A percentile compares a stretch with the other conserved stretches of the same genome.
Conservation (phyloP, 1,140 invertebrate species). For the Reticulitermes speratus region DNA sequence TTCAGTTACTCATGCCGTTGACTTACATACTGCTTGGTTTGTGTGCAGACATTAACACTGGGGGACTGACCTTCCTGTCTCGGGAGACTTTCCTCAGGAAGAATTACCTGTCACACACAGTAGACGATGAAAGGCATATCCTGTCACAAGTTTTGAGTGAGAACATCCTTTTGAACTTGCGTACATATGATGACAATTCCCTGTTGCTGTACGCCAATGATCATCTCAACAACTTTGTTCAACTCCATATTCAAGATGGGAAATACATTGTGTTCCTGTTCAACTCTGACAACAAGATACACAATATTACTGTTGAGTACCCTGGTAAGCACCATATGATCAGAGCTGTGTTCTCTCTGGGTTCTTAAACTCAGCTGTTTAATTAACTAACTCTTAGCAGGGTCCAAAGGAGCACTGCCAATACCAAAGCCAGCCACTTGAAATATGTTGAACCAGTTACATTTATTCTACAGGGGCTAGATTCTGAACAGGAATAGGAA, state of each 20-base stretch:
- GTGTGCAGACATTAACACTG: conserved; percentile 80
- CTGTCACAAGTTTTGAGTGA: conserved; percentile 72
- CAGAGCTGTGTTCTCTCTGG: too few species aligned
- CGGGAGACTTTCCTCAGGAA: conserved; percentile 75
- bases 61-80: conserved; percentile 85
- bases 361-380: too few species aligned
- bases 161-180: conserved; percentile 79
- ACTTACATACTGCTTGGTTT: background rate
- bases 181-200: conserved; percentile 80
- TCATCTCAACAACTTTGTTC: conserved; percentile 91
- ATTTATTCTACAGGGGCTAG: too few species aligned
- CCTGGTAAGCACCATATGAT: conserved; percentile 46
- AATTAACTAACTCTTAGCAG: too few species aligned
- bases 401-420: too few species aligned
- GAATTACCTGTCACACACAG: conserved; percentile 65
- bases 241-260: conserved; percentile 80
- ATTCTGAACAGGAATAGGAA: too few species aligned
- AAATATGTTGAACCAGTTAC: too few species aligned
- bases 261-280: conserved; percentile 76
- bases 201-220: conserved; percentile 89
- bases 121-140: conserved; percentile 60
- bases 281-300: conserved; percentile 76
- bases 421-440: too few species aligned
- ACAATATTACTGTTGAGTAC: conserved; percentile 73
- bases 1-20: background rate